These are phyloP conservation scores for Eupithecia exiguata DNA, from an alignment of 2,888 invertebrate species.

Conservation along the genomic window DNA sequence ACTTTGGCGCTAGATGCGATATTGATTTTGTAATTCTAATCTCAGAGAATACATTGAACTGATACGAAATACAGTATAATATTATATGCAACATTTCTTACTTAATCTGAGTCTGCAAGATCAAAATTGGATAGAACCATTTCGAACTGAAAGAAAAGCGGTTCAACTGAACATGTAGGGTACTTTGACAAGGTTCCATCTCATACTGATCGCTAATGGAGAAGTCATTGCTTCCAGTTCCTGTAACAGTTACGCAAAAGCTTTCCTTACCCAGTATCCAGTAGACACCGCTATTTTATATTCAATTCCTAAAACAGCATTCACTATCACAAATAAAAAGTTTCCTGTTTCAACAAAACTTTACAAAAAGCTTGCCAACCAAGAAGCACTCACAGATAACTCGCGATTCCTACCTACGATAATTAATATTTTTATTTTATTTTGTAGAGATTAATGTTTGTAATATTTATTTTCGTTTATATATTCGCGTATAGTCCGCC, in stretches of 20 bases:
- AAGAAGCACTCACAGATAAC: background rate
- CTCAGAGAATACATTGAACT: slow-evolving; percentile 5
- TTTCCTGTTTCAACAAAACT: slow-evolving; percentile 11
- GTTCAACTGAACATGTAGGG: background rate
- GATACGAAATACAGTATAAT: background rate
- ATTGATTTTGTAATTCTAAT: slow-evolving; percentile 3
- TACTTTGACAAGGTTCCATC: background rate
- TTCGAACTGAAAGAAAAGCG: background rate
- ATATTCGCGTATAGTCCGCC: background rate
- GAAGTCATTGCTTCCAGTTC: background rate
- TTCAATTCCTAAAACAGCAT: background rate
- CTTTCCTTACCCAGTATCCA: background rate
- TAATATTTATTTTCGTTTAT: background rate
- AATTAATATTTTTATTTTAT: background rate
- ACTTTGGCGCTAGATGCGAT: background rate
- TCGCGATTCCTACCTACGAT: background rate
- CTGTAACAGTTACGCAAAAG: background rate
- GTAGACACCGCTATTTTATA: background rate
- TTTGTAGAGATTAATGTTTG: background rate
- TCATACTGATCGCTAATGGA: background rate
- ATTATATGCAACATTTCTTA: too few species aligned
- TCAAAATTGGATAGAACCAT: background rate
- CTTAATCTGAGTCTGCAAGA: background rate
- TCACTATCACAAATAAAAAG: background rate
- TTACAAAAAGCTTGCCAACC: slow-evolving; percentile 8